A percentile compares a stretch with the other conserved stretches of the same genome.
Evolutionary conservation across 2,113 vertebrate genomes (phyloP).

Genomic region (Noturus placidus): DNA sequence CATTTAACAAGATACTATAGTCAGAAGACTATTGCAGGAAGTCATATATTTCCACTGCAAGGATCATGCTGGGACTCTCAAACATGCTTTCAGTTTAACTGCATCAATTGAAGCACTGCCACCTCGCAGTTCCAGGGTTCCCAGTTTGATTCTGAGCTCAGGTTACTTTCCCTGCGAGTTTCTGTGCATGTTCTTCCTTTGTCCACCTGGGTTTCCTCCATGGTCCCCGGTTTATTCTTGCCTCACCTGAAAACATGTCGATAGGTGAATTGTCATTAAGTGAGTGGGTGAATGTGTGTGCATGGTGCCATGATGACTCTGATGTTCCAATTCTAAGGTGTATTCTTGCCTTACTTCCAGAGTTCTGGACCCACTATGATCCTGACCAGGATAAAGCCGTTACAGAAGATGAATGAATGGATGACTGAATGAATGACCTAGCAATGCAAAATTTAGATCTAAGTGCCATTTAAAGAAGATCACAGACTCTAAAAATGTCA

Average conservation of each 20-base stretch:
- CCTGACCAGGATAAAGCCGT: not conserved
- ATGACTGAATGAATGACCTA: constrained; percentile 6
- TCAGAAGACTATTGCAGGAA: not conserved
- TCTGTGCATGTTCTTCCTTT: not conserved
- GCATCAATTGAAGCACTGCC: not conserved
- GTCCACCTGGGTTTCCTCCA: not conserved
- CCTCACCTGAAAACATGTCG: not conserved
- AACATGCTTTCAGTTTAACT: not conserved
- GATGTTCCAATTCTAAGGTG: not conserved
- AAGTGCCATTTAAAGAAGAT: not conserved
- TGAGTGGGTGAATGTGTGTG: not conserved
- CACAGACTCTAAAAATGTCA: no score
- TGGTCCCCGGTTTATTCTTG: not conserved
- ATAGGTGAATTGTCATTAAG: not conserved
- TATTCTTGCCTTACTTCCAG: not conserved
- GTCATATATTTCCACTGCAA: not conserved
- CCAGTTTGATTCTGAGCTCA: not conserved
- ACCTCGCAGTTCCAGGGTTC: not conserved
- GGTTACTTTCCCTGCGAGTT: not conserved
- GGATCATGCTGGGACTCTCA: not conserved
- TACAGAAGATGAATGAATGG: not conserved
- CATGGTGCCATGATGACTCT: not conserved
- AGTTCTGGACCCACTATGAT: not conserved
- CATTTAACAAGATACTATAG: not conserved
- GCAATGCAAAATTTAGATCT: not conserved